These are phyloP conservation scores for Sarcophaga variegata DNA, from an alignment of 2,888 invertebrate species.

Conservation along the genomic window DNA sequence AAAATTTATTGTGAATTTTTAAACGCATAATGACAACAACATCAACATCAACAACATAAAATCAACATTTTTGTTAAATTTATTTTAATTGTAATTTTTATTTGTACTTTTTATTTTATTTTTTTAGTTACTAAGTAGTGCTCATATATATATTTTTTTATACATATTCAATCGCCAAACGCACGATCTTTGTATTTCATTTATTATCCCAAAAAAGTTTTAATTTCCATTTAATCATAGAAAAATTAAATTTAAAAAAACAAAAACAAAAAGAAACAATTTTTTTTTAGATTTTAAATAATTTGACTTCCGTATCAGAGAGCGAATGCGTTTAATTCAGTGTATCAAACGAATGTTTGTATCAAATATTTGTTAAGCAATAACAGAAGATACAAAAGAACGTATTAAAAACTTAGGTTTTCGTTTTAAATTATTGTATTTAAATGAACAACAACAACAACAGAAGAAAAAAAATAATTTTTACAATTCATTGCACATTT, in stretches of 20 bases:
- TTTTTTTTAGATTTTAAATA: not conserved
- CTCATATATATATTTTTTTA: too few relatives aligned
- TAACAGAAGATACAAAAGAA: not conserved
- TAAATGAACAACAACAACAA: slow-evolving; percentile 8
- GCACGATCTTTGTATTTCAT: too few relatives aligned
- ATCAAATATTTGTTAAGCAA: slow-evolving; percentile 77
- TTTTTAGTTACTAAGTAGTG: not conserved
- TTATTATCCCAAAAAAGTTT: not conserved
- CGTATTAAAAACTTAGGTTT: not conserved
- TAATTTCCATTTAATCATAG: not conserved
- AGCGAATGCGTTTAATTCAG: slow-evolving; percentile 28
- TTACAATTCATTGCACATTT: slow-evolving; percentile 40
- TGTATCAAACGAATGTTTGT: slow-evolving; percentile 76
- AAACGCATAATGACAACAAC: too few relatives aligned
- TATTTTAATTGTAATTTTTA: slow-evolving; percentile 57
- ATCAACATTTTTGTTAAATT: too few relatives aligned
- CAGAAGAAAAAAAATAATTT: slow-evolving; percentile 1
- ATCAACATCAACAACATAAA: too few relatives aligned
- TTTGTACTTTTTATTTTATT: slow-evolving; percentile 68
- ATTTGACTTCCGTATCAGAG: slow-evolving; percentile 11
- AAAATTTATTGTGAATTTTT: too few relatives aligned
- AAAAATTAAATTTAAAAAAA: not conserved
- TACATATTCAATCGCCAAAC: too few relatives aligned
- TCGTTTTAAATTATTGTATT: slow-evolving; percentile 4
- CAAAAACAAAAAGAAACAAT: not conserved